These are phyloP conservation scores for Ammodytes marinus DNA, from an alignment of 2,113 vertebrate genomes.

Conservation along the genomic window DNA sequence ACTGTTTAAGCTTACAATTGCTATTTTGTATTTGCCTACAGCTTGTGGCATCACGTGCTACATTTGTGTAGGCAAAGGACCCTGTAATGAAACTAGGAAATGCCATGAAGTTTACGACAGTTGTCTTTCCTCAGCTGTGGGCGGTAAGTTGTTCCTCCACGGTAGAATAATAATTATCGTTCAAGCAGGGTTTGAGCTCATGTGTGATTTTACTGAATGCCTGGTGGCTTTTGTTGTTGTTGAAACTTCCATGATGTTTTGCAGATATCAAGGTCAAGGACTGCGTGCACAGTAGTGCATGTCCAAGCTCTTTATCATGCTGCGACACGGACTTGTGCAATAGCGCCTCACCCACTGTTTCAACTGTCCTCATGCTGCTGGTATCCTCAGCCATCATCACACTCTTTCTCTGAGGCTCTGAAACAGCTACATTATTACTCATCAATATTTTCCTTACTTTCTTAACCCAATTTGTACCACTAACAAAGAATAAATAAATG, in stretches of 20 bases:
- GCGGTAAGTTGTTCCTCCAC: neutral
- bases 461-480: neutral
- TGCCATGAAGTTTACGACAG: no score
- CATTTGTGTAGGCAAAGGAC: no score
- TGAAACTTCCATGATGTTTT: slow-evolving; percentile 9
- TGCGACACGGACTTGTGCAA: slow-evolving; percentile 60
- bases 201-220: neutral
- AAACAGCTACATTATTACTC: neutral
- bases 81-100: neutral
- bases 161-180: neutral
- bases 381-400: slow-evolving; percentile 38
- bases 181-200: no score
- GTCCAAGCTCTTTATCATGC: neutral
- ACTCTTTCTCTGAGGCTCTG: slow-evolving; percentile 46
- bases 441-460: neutral
- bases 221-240: neutral
- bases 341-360: slow-evolving; percentile 3
- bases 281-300: neutral
- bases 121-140: fast-evolving
- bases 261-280: slow-evolving; percentile 23
- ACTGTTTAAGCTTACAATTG: no score
- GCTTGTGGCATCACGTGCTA: neutral
- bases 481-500: neutral
- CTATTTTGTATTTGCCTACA: neutral
- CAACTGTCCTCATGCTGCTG: slow-evolving; percentile 47